Base-by-base conservation (phyloP, 1,140 invertebrate genomes). In the Drosophila melanogaster region DNA sequence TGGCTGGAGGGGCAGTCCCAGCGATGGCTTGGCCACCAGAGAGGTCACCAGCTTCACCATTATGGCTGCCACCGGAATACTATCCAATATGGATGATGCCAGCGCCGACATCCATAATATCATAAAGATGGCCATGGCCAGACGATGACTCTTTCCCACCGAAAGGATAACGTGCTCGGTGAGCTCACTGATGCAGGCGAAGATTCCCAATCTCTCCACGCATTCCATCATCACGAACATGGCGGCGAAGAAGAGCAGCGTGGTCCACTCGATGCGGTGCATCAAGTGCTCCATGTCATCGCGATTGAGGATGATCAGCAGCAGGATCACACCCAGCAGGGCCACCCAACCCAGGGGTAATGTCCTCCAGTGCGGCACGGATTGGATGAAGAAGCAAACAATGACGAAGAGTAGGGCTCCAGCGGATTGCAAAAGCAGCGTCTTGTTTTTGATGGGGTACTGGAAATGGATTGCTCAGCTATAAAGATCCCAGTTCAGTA, bases 171-270 rank as follows among this genome's bases (percentile, higher is more conserved):
- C 83, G 7, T 83, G 84, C 70, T 96, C 94, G 0, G 96, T 96
- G 79, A 94, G 93, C 8, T 94, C 92, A 1, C 96, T 96, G 43
- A 97, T 96, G 93, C 94, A 96, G 12, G 93, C 92, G 4, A 97
- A 94, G 1, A 97, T 90, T 0, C 95, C 95, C 22, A 97, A 83
- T 46, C 94, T 93, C 0, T 95, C 93, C 15, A 97, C 92, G 43
- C 95, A 96, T 93, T 96, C 96, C 96, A 97, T 97, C 33, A 97
- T 93, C n/a, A 96, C 94, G 73, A 97, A 97, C 15, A 97, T 93
- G 4, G 95, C 94, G 1, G 96, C 95, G 78, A 97, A 97, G 89
- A 97, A 97, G 35, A 97, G 92, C 2, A 97, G 90, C 0, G 96
- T 97, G 1, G 95, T 95, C 96, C 96, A 97, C 92, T 97, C 96